Base-by-base conservation (phyloP, 1,140 invertebrate species). In the Polypedilum pembai region DNA sequence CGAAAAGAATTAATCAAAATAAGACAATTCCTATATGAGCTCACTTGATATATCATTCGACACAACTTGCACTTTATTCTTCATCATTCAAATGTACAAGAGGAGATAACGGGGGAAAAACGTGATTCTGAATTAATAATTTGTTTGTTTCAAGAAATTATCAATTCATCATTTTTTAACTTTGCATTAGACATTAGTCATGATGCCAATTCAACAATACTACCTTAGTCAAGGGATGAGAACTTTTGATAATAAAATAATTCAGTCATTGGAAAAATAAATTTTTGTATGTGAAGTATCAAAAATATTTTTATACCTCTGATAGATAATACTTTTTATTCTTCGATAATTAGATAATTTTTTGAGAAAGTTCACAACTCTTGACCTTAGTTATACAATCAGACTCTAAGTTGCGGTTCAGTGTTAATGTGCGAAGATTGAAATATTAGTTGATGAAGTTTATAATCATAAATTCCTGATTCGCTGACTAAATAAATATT, bases 61-160 rank as follows among this genome's bases (percentile, higher is more conserved):
- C 45, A 56, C 45, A 56, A n/a, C 45, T 56, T n/a, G 45, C 10
- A n/a, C 45, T 56, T n/a, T 56, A n/a, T 56, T 56, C 15, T n/a
- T 56, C 15, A 15, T 33, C 8, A 45, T 45, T 45, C 41, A 8
- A 45, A 45, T 45, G 15, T 4, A 45, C 45, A n/a, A 56, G 15
- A n/a, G 5, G 5, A 33, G 24, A 33, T 33, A 33, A 5, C 24
- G 5, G 24, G 8, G 15, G 2, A 45, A 45, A 45, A 56, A 56
- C 45, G 45, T 56, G 45, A 56, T 56, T 56, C 12, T 12, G 45
- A 56, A 56, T 56, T 56, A 56, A 56, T 56, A 56, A 56, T 56
- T 56, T 56, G 45, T 56, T 56, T 56, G 45, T 56, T 56, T 56
- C 45, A 56, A 56, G 45, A 56, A 56, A n/a, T 56, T 56, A 56